Percentiles rank a stretch among this genome's conserved stretches.
Conservation (phyloP, 1,140 invertebrate genomes). For the Ruditapes philippinarum region DNA sequence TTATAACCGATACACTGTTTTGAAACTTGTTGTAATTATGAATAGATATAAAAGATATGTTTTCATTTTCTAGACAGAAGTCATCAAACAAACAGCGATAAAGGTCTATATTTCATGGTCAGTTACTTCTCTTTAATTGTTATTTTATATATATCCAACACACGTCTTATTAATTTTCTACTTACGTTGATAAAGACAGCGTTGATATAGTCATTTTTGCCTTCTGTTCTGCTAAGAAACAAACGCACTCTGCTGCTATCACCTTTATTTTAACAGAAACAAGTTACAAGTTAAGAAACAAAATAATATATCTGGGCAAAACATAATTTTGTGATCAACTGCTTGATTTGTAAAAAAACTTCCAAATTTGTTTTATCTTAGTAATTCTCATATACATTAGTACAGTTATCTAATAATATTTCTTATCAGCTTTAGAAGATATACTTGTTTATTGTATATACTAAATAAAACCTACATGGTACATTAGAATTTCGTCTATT, state of each 20-base stretch:
- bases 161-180: too few species aligned
- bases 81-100: too few species aligned
- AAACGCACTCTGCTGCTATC: neutral
- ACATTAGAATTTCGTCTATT: neutral
- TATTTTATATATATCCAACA: too few species aligned
- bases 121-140: too few species aligned
- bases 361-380: neutral
- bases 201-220: neutral
- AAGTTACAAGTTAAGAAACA: too few species aligned
- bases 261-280: too few species aligned
- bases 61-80: too few species aligned
- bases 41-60: too few species aligned
- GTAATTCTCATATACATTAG: neutral
- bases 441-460: neutral
- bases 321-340: neutral
- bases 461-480: neutral
- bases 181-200: conserved; percentile 25
- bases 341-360: neutral
- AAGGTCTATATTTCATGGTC: too few species aligned
- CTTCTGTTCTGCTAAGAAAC: neutral
- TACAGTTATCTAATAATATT: neutral
- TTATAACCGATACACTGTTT: too few species aligned
- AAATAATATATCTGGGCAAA: too few species aligned
- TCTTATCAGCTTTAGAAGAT: neutral
- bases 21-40: too few species aligned